A percentile compares a stretch with the other conserved stretches of the same genome.
phyloP scores from a whole-genome alignment of 2,113 vertebrate genomes.

The Haplotaxodon microlepis region DNA sequence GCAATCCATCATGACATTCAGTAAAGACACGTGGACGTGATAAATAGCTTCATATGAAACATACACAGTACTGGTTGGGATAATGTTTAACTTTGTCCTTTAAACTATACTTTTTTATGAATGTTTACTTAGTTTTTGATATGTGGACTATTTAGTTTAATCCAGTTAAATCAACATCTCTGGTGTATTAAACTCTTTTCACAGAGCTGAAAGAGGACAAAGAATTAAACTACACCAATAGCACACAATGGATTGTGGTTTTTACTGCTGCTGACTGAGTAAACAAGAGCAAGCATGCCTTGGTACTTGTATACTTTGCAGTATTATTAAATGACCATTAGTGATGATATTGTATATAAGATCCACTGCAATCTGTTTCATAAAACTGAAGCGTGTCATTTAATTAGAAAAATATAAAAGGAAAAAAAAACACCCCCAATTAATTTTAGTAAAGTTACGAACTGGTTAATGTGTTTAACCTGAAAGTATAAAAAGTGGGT shows the following conservation, averaged over 20 bases:
- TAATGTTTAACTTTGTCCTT: background rate
- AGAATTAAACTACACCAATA: background rate
- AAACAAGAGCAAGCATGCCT: background rate
- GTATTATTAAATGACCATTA: background rate
- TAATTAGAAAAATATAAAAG: background rate
- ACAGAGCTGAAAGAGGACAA: background rate
- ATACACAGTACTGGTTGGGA: background rate
- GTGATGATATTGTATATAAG: background rate
- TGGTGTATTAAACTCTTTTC: background rate
- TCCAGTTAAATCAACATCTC: background rate
- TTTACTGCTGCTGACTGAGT: background rate
- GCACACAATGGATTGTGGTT: background rate
- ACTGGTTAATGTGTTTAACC: background rate
- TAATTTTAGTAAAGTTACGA: background rate
- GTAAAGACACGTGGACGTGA: background rate
- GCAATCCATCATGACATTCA: background rate
- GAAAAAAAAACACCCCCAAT: rapidly evolving
- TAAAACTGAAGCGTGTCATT: background rate
- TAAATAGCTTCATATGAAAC: background rate
- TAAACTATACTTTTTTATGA: background rate
- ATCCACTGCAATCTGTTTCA: background rate
- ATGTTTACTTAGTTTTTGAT: background rate
- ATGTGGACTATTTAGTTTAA: background rate
- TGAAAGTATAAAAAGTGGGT: background rate
- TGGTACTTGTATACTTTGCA: background rate